Evolutionary conservation across 2,113 vertebrate genomes (phyloP).

Genomic region (Turnix velox): DNA sequence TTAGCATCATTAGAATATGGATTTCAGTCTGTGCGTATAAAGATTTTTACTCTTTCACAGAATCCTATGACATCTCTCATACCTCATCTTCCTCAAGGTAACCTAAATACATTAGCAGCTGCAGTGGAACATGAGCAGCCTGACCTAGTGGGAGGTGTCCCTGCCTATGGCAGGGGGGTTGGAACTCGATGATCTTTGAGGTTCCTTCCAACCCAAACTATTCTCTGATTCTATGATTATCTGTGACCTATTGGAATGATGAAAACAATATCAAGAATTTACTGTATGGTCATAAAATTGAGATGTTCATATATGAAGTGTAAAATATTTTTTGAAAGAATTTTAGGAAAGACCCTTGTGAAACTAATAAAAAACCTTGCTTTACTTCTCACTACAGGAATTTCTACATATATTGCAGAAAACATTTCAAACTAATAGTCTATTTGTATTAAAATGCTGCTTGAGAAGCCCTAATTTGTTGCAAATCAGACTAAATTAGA

Average conservation of each 20-base stretch:
- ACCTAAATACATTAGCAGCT: not conserved
- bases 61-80: not conserved
- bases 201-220: too few species aligned
- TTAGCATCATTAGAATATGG: not conserved
- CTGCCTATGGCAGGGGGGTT: too few species aligned
- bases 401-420: not conserved
- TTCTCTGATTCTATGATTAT: not conserved
- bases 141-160: too few species aligned
- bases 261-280: too few species aligned
- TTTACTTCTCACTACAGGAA: not conserved
- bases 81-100: not conserved
- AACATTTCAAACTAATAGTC: not conserved
- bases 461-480: slow-evolving; percentile 66
- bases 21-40: not conserved
- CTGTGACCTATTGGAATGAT: too few species aligned
- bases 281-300: not conserved
- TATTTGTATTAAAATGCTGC: slow-evolving; percentile 39
- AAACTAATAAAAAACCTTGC: not conserved
- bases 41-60: not conserved
- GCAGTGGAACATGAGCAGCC: not conserved
- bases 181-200: too few species aligned
- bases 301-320: not conserved
- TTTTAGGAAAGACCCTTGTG: not conserved
- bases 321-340: not conserved
- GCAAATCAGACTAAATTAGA: slow-evolving; percentile 74